These are phyloP conservation scores for Heliconius nattereri DNA, from an alignment of 1,140 invertebrate genomes.

Conservation along the genomic window DNA sequence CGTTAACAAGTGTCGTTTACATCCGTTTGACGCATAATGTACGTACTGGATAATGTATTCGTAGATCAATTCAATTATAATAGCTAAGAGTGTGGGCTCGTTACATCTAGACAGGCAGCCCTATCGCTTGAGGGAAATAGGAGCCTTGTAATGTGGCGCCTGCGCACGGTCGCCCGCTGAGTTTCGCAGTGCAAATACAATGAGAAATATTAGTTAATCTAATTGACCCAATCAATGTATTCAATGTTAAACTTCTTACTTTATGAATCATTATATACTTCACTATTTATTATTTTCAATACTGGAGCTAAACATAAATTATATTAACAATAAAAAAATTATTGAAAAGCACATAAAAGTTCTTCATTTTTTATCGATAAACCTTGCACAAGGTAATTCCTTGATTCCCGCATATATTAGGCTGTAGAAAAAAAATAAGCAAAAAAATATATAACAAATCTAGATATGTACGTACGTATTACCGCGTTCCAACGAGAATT, in stretches of 20 bases:
- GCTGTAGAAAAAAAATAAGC: neutral
- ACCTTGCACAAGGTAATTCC: neutral
- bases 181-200: constrained; percentile 58
- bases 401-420: neutral
- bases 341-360: neutral
- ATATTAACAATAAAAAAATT: neutral
- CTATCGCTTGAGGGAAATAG: constrained; percentile 67
- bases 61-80: constrained; percentile 68
- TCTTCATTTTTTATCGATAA: neutral
- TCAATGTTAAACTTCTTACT: constrained; percentile 9
- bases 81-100: constrained; percentile 53
- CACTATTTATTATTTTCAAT: neutral
- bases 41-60: constrained; percentile 53
- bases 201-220: constrained; percentile 45
- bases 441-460: neutral
- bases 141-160: constrained; percentile 71
- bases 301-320: neutral
- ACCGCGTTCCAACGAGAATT: constrained; percentile 39
- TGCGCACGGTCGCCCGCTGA: constrained; percentile 68
- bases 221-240: constrained; percentile 19
- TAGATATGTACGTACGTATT: neutral
- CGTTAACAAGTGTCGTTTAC: constrained; percentile 36
- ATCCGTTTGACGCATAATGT: constrained; percentile 45
- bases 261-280: constrained; percentile 8
- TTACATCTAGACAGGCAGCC: constrained; percentile 72